Evolutionary conservation across 2,113 vertebrate species (phyloP), one percentile per base, ranked within the genome.

Genomic region (Callopanchax toddi): DNA sequence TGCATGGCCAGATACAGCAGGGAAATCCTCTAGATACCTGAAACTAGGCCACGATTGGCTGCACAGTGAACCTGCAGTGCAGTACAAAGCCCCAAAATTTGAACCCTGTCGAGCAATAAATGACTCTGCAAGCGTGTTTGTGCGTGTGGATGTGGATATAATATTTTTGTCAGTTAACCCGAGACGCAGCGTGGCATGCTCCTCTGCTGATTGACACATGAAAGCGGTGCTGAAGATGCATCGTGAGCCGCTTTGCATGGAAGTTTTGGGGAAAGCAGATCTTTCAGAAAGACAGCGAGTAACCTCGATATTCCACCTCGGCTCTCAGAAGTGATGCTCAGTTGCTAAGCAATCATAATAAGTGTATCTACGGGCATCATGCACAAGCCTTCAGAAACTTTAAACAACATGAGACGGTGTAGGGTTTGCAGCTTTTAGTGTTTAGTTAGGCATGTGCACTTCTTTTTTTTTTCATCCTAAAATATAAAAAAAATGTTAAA

Each of bases 261-360:
- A 78, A 62, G 78, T 78, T 78, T 71, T 32, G 51, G 58, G 11
- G 42, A 17, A 68, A 74, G 71, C 71, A 72, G 67, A 75, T 53
- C 71, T 53, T 69, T 63, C 49, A 72, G 48, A 53, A 6, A 68
- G 49, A 9, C 67, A 60, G 62, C 50, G 3, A 60, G 62, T 72
- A 63, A 78, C 71, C 81, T 85, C 49, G 25, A 66, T 49, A 32
- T 73, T 74, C 51, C 63, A 70, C 78, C 74, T 68, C 69, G 67
- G 63, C 59, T 76, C 49, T 43, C 16, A 59, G 54, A 76, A 76
- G 59, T 66, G 59, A 83, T 58, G 67, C 56, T 77, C 60, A 60
- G 84, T 87, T 88, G 82, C 86, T 86, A 80, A 84, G 86, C 83
- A 82, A 85, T 87, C 81, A 70, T 48, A 76, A 78, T 88, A 87